A percentile compares a stretch with the other conserved stretches of the same genome.
Evolutionary conservation across 2,797 vertebrate genomes (phyloP).

Genomic region (Helicolenus hilgendorfi): DNA sequence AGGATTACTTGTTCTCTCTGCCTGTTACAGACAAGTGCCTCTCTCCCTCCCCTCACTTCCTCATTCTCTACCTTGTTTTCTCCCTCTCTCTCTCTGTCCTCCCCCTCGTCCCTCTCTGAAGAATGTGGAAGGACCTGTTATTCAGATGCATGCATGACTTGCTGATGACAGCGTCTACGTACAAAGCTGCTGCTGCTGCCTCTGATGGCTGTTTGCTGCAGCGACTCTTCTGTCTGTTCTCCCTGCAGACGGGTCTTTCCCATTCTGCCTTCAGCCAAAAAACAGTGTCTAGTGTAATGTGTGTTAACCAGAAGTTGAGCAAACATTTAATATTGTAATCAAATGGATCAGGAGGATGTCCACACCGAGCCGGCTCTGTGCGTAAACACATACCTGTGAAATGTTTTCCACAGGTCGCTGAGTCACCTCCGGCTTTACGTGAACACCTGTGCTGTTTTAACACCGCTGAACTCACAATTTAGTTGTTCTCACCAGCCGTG

Average conservation of each 20-base stretch:
- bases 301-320: background rate
- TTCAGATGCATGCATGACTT: constrained; percentile 71
- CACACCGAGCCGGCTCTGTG: background rate
- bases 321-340: background rate
- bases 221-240: background rate
- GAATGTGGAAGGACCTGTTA: constrained; percentile 88
- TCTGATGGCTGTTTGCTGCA: constrained; percentile 25
- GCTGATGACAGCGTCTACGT: constrained; percentile 60
- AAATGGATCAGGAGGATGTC: background rate
- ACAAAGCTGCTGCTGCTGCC: constrained; percentile 43
- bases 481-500: background rate
- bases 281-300: rapidly evolving
- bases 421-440: background rate
- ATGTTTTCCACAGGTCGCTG: background rate
- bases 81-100: constrained; percentile 1
- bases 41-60: constrained; percentile 40
- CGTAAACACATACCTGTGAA: background rate
- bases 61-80: constrained; percentile 52
- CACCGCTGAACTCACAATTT: background rate
- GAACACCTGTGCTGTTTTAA: background rate
- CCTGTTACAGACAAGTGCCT: constrained; percentile 58
- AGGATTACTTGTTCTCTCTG: constrained; percentile 63
- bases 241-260: background rate
- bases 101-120: constrained; percentile 54
- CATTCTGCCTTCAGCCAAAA: background rate